These are phyloP conservation scores for Enteromius afrohamiltoni DNA, from an alignment of 2,797 vertebrate genomes.

Conservation along the genomic window DNA sequence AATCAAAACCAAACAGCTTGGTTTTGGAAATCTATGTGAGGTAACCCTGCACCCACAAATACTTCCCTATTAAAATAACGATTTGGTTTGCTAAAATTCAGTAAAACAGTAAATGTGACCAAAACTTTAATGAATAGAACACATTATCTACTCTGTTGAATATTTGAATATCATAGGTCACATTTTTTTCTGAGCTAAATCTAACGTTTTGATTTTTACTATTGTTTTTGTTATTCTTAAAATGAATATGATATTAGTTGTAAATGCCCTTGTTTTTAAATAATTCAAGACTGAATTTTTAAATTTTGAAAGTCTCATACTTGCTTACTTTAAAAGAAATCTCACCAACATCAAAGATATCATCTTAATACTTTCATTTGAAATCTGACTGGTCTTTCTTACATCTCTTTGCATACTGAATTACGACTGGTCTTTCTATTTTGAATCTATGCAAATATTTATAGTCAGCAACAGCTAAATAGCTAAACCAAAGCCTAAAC, in stretches of 20 bases:
- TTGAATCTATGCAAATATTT: background rate
- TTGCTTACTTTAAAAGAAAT: background rate
- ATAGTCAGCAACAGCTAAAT: conserved; percentile 2
- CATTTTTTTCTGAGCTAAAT: background rate
- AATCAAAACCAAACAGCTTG: background rate
- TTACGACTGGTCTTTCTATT: background rate
- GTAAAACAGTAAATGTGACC: background rate
- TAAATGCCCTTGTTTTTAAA: background rate
- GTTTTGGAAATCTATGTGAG: background rate
- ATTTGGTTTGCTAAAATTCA: background rate
- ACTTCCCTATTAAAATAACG: background rate
- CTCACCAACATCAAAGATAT: background rate
- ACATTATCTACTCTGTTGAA: background rate
- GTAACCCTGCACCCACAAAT: background rate
- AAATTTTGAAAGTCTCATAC: background rate
- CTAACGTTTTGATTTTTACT: background rate
- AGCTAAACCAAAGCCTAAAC: background rate
- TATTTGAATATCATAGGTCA: background rate
- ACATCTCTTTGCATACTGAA: background rate
- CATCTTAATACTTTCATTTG: background rate
- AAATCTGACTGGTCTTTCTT: background rate
- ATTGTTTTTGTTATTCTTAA: background rate
- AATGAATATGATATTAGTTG: background rate
- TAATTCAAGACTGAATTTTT: background rate
- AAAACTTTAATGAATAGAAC: background rate